Conservation (phyloP, 2,797 vertebrate genomes). For the Trachops cirrhosus region DNA sequence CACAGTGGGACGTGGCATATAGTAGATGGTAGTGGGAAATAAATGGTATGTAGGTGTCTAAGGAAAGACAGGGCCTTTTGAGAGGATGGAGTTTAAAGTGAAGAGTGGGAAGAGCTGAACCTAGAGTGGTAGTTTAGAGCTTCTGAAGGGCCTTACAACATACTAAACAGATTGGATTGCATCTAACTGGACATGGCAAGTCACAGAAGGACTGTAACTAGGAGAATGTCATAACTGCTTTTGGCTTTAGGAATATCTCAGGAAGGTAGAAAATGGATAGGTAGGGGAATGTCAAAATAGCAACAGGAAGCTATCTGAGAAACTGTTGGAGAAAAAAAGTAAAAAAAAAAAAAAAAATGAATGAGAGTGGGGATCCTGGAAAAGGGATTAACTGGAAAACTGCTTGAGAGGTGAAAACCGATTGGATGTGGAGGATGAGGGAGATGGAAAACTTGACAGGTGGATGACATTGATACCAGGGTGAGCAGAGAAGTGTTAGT, state of each 20-base stretch:
- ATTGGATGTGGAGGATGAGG: background rate
- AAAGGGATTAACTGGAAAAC: background rate
- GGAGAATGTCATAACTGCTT: background rate
- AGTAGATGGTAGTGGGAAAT: background rate
- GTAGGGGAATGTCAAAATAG: background rate
- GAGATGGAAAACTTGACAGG: background rate
- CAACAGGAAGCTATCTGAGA: background rate
- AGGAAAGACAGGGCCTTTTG: background rate
- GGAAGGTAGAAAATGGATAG: background rate
- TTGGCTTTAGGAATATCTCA: conserved; percentile 7
- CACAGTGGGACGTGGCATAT: background rate
- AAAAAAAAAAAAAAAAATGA: background rate
- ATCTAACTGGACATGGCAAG: background rate
- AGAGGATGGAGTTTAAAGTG: background rate
- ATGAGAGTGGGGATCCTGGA: background rate
- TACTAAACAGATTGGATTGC: background rate
- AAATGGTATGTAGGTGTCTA: background rate
- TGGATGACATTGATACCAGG: background rate
- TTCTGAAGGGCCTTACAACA: background rate
- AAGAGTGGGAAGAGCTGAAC: background rate
- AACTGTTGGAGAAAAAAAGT: background rate
- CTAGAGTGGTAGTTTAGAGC: background rate
- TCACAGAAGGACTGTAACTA: background rate
- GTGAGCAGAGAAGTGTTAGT: background rate
- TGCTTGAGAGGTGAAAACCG: background rate